These are phyloP conservation scores for Choristoneura rosaceana DNA, from an alignment of 2,888 invertebrate species.

Conservation along the genomic window DNA sequence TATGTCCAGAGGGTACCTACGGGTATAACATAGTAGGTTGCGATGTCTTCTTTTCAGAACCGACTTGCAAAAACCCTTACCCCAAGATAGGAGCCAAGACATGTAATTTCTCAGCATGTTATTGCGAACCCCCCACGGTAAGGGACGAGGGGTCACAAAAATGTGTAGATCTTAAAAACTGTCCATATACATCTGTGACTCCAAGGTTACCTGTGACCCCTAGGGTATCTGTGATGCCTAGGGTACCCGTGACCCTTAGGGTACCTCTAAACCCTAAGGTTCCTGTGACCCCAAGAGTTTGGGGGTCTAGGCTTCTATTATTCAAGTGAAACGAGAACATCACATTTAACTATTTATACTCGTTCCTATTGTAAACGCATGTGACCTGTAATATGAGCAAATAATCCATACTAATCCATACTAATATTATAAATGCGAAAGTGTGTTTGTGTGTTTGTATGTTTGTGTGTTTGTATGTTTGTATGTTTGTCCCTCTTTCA, in stretches of 20 bases:
- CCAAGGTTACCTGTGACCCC: not conserved
- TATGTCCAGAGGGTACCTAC: constrained; percentile 2
- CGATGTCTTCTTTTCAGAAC: not conserved
- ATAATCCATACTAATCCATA: no score
- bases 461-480: no score
- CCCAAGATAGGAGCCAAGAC: not conserved
- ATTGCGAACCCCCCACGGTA: constrained; percentile 5
- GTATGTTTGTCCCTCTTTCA: no score
- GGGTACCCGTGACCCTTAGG: not conserved
- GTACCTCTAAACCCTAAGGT: not conserved
- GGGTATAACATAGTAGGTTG: not conserved
- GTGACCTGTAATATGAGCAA: no score
- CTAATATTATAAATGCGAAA: no score
- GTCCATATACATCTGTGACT: not conserved
- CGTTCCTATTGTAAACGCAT: no score
- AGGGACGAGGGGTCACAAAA: not conserved
- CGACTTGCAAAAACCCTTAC: not conserved
- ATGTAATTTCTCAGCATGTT: constrained; percentile 3
- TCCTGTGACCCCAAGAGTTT: not conserved
- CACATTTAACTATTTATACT: no score
- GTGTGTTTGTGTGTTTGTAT: no score
- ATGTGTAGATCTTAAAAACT: not conserved
- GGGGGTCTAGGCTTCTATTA: no score
- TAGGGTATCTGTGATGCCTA: not conserved
- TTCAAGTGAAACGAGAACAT: no score